phyloP scores from a whole-genome alignment of 92 coral and sea anemone genomes.

The Galaxea fascicularis region DNA sequence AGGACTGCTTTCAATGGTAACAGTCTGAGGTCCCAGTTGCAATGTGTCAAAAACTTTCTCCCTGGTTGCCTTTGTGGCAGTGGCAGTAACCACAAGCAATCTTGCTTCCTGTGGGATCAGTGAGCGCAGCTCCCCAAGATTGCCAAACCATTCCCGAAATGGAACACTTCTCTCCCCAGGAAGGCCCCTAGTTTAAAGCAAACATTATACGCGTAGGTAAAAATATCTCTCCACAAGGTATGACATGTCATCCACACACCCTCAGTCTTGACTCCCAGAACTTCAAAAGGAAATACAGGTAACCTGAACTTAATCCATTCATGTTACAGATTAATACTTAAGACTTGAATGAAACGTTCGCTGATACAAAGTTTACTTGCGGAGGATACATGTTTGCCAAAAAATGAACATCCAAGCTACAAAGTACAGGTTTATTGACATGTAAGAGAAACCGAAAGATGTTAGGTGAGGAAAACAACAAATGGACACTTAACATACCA shows the following conservation, averaged over 20 bases:
- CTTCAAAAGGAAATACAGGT: too few relatives aligned
- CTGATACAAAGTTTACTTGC: not conserved
- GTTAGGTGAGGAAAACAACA: too few relatives aligned
- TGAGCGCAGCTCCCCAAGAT: conserved; percentile 56
- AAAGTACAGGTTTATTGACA: not conserved
- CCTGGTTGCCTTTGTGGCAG: conserved; percentile 36
- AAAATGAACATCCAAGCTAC: not conserved
- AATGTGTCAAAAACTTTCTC: conserved; percentile 10
- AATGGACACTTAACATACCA: conserved; percentile 23
- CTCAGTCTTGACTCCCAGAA: too few relatives aligned
- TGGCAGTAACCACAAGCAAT: conserved; percentile 48
- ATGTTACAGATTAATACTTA: too few relatives aligned
- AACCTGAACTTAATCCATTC: too few relatives aligned
- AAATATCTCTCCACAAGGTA: not conserved
- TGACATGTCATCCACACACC: not conserved
- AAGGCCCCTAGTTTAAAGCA: too few relatives aligned
- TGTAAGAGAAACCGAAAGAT: too few relatives aligned
- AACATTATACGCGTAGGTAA: not conserved
- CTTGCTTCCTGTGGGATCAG: conserved; percentile 38
- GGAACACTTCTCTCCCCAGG: conserved; percentile 38
- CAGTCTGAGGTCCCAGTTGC: conserved; percentile 22
- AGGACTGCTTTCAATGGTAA: conserved; percentile 49
- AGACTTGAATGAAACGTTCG: too few relatives aligned
- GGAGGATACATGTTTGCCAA: not conserved
- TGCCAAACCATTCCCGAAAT: conserved; percentile 62